These are phyloP conservation scores for Rhinella marina DNA, from an alignment of 2,797 vertebrate species.

Conservation along the genomic window DNA sequence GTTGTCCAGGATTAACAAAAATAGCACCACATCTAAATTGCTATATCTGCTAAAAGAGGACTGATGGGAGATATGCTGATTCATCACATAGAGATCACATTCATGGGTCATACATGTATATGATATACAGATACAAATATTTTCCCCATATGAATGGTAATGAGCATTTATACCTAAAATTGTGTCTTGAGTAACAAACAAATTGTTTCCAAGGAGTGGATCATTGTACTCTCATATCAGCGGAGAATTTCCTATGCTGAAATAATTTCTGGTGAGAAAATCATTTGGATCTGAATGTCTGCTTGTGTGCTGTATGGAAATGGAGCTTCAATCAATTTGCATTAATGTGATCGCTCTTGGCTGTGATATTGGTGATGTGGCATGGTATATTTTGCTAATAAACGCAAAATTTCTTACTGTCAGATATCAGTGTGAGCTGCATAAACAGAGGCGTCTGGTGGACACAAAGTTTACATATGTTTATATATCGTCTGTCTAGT, in stretches of 20 bases:
- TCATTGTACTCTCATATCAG: background rate
- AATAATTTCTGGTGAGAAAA: background rate
- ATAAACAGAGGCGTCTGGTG: background rate
- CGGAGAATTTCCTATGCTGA: background rate
- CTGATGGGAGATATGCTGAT: too few relatives aligned
- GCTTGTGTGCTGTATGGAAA: background rate
- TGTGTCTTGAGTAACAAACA: background rate
- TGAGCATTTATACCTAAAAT: background rate
- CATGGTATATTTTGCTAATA: background rate
- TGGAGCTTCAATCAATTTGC: background rate
- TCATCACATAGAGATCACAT: background rate
- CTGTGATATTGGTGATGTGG: background rate
- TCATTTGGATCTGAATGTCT: background rate
- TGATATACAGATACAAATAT: too few relatives aligned
- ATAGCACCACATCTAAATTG: too few relatives aligned
- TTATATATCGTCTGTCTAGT: background rate
- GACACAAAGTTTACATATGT: background rate
- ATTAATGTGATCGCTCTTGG: background rate
- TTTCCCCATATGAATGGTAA: too few relatives aligned
- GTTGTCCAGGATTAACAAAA: too few relatives aligned
- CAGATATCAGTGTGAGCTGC: background rate
- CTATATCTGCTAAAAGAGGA: too few relatives aligned
- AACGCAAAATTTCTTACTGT: background rate
- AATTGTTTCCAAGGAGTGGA: background rate
- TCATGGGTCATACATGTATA: too few relatives aligned